Base-by-base conservation (phyloP, 2,113 vertebrate genomes). In the Apteryx mantelli region DNA sequence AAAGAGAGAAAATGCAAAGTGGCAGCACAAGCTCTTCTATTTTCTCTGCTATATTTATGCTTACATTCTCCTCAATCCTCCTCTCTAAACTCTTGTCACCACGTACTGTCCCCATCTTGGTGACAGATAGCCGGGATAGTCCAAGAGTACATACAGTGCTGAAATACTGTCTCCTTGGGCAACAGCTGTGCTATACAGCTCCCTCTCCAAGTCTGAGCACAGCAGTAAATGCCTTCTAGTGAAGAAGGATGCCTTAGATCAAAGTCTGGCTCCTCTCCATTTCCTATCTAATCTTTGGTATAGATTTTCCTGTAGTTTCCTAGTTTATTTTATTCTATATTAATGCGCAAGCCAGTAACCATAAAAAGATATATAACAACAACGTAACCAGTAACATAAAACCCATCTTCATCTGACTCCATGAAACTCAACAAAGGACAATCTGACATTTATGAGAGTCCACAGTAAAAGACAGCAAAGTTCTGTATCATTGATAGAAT, bases 261-360 rank as follows among this genome's bases (percentile, higher is more conserved):
- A 86, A 79, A 38, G 58, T 91, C 46, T 92, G 40, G 14, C 77
- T 91, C 22, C n/a, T 71, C 21, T 86, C 86, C 13, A 22, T 65
- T 86, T 91, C 83, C 75, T 32, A 64, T 82, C 22, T 53, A 91
- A 86, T 65, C 69, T 56, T 78, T 76, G 61, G 19, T 68, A 64
- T 38, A 83, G 34, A 36, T 84, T 9, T 60, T 50, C 38, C 61
- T 65, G 42, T 44, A 91, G 73, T 61, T 89, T 94, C 48, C 42
- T 36, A 28, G 28, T 53, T 91, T 91, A 66, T 94, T 96, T 91
- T 92, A 56, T 61, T 73, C 83, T 86, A 32, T 92, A 91, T 91
- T 77, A 89, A 77, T 74, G 15, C 61, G 42, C 20, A 89, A 89
- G 71, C 2, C 5, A 58, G 64, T 46, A 84, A 61, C 32, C 61